Conservation (phyloP, 2,113 vertebrate genomes). For the Brachyhypopomus gauderio region DNA sequence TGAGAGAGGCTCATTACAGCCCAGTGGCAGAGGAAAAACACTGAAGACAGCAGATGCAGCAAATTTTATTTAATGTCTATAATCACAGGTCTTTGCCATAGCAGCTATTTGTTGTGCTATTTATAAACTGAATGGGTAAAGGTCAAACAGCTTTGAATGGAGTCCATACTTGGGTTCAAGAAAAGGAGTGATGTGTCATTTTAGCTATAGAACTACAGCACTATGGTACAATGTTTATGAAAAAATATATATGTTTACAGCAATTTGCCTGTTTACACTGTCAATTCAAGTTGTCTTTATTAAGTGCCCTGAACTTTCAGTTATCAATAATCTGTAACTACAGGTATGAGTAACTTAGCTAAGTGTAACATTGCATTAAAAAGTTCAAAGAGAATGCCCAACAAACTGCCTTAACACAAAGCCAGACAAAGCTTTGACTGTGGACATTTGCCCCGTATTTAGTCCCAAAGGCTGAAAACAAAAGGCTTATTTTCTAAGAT, state of each 20-base stretch:
- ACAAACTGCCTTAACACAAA: too few species aligned
- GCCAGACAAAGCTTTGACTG: too few species aligned
- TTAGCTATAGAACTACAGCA: not conserved
- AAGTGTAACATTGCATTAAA: too few species aligned
- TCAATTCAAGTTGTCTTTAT: not conserved
- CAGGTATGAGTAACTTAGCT: too few species aligned
- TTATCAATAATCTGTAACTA: too few species aligned
- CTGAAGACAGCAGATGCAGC: slow-evolving; percentile 48
- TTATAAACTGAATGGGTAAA: slow-evolving; percentile 43
- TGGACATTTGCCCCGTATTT: too few species aligned
- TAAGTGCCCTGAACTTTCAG: too few species aligned
- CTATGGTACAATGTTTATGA: not conserved
- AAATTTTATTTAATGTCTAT: slow-evolving; percentile 54
- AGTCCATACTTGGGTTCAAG: slow-evolving; percentile 15
- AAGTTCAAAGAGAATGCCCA: too few species aligned
- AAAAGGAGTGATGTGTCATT: not conserved
- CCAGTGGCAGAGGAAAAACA: not conserved
- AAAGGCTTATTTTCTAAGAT: too few species aligned
- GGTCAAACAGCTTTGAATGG: slow-evolving; percentile 31
- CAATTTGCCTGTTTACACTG: not conserved
- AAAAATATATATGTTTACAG: not conserved
- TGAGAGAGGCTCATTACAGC: slow-evolving; percentile 41
- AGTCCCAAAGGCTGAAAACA: too few species aligned
- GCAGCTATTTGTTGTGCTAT: slow-evolving; percentile 31
- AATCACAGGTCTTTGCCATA: slow-evolving; percentile 49